Evolutionary conservation across 1,140 invertebrate genomes (phyloP).

Genomic region (Helicoverpa zea): DNA sequence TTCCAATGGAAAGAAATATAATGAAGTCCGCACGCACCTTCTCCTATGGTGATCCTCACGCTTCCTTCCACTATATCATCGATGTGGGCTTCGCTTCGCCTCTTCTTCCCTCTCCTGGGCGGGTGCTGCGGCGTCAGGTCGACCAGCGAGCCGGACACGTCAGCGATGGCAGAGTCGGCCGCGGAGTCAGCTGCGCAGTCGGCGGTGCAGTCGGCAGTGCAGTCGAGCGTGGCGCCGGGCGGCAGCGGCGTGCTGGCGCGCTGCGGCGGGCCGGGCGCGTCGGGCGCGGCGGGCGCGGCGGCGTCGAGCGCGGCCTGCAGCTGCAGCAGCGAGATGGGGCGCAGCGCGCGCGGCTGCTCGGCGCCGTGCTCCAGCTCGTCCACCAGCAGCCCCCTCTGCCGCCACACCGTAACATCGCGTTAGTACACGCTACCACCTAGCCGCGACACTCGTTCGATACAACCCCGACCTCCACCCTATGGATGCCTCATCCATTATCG

Average conservation of each 20-base stretch:
- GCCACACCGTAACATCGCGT: too few species aligned
- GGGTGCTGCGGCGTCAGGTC: background rate
- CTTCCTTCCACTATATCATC: background rate
- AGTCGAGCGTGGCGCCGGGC: background rate
- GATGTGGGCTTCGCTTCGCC: background rate
- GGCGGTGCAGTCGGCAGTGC: background rate
- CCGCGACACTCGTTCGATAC: too few species aligned
- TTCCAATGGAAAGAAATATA: background rate
- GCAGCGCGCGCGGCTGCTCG: constrained; percentile 16
- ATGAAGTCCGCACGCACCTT: background rate
- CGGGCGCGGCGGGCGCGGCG: constrained; percentile 57
- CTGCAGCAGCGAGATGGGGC: constrained; percentile 61
- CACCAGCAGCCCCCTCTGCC: constrained; percentile 64
- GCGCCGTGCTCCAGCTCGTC: constrained; percentile 63
- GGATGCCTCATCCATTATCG: too few species aligned
- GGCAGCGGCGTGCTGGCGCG: constrained; percentile 46
- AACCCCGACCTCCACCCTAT: too few species aligned
- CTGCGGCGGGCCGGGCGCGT: constrained; percentile 45
- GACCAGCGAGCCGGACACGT: background rate
- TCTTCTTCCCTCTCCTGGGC: background rate
- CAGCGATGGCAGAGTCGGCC: too few species aligned
- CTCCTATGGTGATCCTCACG: background rate
- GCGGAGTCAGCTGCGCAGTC: background rate
- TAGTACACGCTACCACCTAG: too few species aligned
- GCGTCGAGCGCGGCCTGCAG: constrained; percentile 67